A percentile compares a stretch with the other conserved stretches of the same genome.
phyloP scores from a whole-genome alignment of 2,797 vertebrate genomes.

The Pelochelys cantorii region DNA sequence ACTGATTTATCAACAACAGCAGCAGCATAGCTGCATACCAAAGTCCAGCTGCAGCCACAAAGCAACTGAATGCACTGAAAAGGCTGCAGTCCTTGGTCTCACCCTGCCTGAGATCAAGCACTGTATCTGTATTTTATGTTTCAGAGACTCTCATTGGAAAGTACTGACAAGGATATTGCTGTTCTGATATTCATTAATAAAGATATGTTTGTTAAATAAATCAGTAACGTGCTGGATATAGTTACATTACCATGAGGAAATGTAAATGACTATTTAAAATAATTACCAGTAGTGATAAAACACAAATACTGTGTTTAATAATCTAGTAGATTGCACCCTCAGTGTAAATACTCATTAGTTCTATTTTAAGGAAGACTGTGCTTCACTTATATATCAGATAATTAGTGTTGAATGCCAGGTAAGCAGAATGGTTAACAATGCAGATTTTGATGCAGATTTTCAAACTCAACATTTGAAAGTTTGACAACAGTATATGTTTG shows the following conservation, averaged over 20 bases:
- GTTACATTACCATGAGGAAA: constrained; percentile 70
- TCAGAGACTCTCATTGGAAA: constrained; percentile 31
- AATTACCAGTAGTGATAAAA: constrained; percentile 76
- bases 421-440: constrained; percentile 62
- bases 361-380: constrained; percentile 73
- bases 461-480: constrained; percentile 30
- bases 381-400: constrained; percentile 67
- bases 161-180: background rate
- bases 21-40: background rate
- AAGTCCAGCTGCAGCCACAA: background rate
- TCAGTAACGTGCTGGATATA: constrained; percentile 63
- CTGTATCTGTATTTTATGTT: background rate
- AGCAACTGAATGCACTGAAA: background rate
- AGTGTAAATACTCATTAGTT: constrained; percentile 72
- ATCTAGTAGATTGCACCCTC: constrained; percentile 70
- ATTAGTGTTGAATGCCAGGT: constrained; percentile 65
- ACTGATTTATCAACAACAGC: background rate
- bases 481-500: background rate
- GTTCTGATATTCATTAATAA: constrained; percentile 35
- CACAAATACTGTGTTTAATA: constrained; percentile 75
- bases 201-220: constrained; percentile 36
- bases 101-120: background rate
- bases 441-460: constrained; percentile 35
- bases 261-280: constrained; percentile 74
- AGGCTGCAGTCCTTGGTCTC: background rate